Conservation (phyloP, 2,888 invertebrate species). For the Sinotaia quadrata region DNA sequence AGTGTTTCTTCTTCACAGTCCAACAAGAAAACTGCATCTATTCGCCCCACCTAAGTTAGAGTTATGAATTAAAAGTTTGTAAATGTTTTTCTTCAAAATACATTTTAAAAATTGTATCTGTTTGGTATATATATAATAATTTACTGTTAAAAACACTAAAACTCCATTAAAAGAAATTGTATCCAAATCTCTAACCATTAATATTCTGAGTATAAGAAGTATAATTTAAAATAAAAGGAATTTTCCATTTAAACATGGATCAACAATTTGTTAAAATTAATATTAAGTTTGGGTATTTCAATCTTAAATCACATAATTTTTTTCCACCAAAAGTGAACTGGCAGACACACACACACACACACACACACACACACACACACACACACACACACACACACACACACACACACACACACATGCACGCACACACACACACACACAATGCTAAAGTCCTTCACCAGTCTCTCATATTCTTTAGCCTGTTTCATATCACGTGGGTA, state of each 20-base stretch:
- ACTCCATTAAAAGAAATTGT: too few relatives aligned
- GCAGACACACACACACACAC: not conserved
- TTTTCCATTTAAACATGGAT: too few relatives aligned
- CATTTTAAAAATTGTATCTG: not conserved
- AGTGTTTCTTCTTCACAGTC: constrained; percentile 65
- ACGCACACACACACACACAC: constrained; percentile 13
- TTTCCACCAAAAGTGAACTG: not conserved
- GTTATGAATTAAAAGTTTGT: not conserved
- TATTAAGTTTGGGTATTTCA: too few relatives aligned
- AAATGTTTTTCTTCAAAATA: not conserved
- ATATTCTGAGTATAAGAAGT: too few relatives aligned
- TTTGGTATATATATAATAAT: not conserved
- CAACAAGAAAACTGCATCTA: constrained; percentile 60
- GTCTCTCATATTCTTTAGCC: constrained; percentile 63
- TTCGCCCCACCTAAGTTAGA: constrained; percentile 54
- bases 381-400: constrained; percentile 5
- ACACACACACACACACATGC: not conserved
- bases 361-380: not conserved
- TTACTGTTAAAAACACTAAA: too few relatives aligned
- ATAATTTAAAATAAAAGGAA: too few relatives aligned
- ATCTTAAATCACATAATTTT: not conserved
- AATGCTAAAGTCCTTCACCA: constrained; percentile 39
- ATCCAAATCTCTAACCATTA: too few relatives aligned
- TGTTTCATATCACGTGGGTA: constrained; percentile 72
- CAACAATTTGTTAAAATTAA: too few relatives aligned